Evolutionary conservation across 1,140 invertebrate genomes (phyloP).

Genomic region (Panagrolaimus sp.): DNA sequence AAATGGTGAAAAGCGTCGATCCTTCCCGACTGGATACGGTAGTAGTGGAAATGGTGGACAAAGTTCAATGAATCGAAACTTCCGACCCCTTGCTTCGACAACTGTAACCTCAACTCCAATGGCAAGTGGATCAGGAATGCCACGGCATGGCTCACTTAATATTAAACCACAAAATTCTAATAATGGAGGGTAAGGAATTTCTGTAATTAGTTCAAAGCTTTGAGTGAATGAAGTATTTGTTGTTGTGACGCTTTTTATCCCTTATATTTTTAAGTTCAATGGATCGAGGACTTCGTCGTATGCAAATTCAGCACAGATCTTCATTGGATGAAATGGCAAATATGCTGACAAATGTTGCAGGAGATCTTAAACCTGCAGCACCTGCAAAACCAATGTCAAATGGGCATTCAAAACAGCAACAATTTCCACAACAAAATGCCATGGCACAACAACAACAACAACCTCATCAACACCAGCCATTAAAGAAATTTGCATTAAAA

Average conservation of each 20-base stretch:
- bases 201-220: neutral
- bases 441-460: too few relatives aligned
- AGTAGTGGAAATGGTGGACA: conserved; percentile 20
- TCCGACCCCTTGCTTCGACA: neutral
- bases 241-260: neutral
- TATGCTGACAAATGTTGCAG: conserved; percentile 17
- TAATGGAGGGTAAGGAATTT: neutral
- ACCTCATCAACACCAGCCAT: too few relatives aligned
- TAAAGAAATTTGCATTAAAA: too few relatives aligned
- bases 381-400: neutral
- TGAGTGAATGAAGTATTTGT: too few relatives aligned
- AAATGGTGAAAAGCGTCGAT: conserved; percentile 47
- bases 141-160: neutral
- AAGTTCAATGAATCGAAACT: neutral
- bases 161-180: neutral
- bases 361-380: conserved; percentile 3
- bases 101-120: neutral
- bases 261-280: conserved; percentile 10
- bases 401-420: conserved; percentile 1
- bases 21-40: conserved; percentile 46
- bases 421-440: neutral
- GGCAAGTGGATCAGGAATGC: neutral
- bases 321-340: conserved; percentile 23
- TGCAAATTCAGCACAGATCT: neutral
- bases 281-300: neutral